Evolutionary conservation across 2,797 vertebrate genomes (phyloP), one percentile per base, ranked within the genome.

Genomic region (Valencia hispanica): DNA sequence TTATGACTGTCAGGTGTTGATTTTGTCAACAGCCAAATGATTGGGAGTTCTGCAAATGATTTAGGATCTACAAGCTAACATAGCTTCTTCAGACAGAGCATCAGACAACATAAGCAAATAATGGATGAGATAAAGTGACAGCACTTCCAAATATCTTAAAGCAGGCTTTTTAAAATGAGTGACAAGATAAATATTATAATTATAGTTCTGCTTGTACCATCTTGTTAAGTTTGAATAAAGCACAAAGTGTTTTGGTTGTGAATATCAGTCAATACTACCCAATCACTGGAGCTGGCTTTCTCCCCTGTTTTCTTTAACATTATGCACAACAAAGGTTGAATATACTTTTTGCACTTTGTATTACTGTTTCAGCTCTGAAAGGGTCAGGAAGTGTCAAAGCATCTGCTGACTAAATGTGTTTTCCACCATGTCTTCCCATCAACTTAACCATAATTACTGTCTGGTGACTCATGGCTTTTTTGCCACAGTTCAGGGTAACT

Each of bases 221-320:
- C 43, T 48, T 50, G 34, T 86, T 81, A 76, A 80, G 83, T 70
- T 45, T 0, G 2, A 81, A 75, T 51, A 84, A 87, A 84, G 85
- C 18, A 51, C 27, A 30, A 11, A 1, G 25, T 15, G 5, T n/a
- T n/a, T n/a, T n/a, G n/a, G n/a, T n/a, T n/a, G n/a, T n/a, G n/a
- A n/a, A n/a, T n/a, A n/a, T n/a, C n/a, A 32, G 0, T 50, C 10
- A 39, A 59, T 57, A 53, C 70, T 75, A 18, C 30, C 71, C 66
- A 83, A n/a, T 34, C 32, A 63, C 10, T 20, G 32, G 17, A 63
- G 20, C 10, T 14, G 61, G 10, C 50, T 25, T 65, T 68, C 43
- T 43, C 61, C 4, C 4, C 39, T 22, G 12, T 12, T 12, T 63
- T 15, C n/a, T 34, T 43, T 17, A 1, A 30, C 34, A 39, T 77